These are phyloP conservation scores for Ectobius pallidus DNA, from an alignment of 2,888 invertebrate genomes.

Conservation along the genomic window DNA sequence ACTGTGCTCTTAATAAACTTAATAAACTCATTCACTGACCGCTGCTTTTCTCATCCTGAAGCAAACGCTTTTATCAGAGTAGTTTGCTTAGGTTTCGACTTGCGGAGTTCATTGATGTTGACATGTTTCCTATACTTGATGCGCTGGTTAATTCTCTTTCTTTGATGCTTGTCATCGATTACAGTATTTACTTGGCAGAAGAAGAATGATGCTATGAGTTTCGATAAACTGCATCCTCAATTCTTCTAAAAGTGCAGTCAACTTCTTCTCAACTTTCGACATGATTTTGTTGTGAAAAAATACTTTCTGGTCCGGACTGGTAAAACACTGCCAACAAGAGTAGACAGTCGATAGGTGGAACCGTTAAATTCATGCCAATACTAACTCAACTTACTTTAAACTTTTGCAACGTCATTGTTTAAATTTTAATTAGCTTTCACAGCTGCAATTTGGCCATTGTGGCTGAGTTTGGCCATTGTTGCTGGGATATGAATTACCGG, in stretches of 20 bases:
- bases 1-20: too few relatives aligned
- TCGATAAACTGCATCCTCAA: not conserved
- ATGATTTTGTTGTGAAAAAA: not conserved
- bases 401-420: not conserved
- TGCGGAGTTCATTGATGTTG: not conserved
- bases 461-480: too few relatives aligned
- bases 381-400: not conserved
- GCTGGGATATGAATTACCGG: too few relatives aligned
- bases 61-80: too few relatives aligned
- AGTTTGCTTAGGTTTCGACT: not conserved
- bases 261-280: not conserved
- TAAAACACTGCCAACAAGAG: not conserved
- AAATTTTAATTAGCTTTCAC: not conserved
- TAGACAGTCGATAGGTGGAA: not conserved
- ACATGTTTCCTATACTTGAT: not conserved
- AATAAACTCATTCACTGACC: too few relatives aligned
- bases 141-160: constrained; percentile 1
- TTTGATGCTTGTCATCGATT: not conserved
- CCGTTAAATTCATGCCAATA: not conserved
- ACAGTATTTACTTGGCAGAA: not conserved
- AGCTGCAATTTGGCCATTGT: not conserved
- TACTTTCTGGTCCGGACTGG: not conserved
- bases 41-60: too few relatives aligned
- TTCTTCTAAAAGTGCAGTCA: not conserved
- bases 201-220: not conserved